Conservation (phyloP, 2,113 vertebrate genomes). For the Plectropomus leopardus region DNA sequence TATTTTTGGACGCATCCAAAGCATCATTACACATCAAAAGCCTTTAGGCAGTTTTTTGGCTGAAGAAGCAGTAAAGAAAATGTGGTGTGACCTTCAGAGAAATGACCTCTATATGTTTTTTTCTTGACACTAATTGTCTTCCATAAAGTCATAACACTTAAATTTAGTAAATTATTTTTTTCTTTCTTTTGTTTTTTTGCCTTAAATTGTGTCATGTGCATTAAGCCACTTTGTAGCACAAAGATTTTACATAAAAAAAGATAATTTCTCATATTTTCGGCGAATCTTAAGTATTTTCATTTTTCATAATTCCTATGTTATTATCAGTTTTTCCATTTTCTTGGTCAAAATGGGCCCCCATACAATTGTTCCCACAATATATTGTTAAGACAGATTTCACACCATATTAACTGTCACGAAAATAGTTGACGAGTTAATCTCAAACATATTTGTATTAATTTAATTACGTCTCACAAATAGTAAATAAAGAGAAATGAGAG, state of each 20-base stretch:
- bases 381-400: no score
- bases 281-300: neutral
- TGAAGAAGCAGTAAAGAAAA: no score
- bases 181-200: no score
- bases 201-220: neutral
- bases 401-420: no score
- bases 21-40: no score
- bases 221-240: neutral
- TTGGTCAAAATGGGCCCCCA: neutral
- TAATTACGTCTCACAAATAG: neutral
- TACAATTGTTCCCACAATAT: neutral
- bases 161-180: no score
- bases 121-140: no score
- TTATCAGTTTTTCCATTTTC: neutral
- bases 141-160: no score
- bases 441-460: neutral
- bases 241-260: neutral
- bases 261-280: neutral
- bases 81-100: no score
- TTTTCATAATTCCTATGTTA: neutral
- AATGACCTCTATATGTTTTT: no score
- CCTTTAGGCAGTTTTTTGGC: no score
- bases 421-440: neutral
- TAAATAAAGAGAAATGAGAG: neutral
- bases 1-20: no score